Base-by-base conservation (phyloP, 2,113 vertebrate genomes). In the Periophthalmodon schlosseri region DNA sequence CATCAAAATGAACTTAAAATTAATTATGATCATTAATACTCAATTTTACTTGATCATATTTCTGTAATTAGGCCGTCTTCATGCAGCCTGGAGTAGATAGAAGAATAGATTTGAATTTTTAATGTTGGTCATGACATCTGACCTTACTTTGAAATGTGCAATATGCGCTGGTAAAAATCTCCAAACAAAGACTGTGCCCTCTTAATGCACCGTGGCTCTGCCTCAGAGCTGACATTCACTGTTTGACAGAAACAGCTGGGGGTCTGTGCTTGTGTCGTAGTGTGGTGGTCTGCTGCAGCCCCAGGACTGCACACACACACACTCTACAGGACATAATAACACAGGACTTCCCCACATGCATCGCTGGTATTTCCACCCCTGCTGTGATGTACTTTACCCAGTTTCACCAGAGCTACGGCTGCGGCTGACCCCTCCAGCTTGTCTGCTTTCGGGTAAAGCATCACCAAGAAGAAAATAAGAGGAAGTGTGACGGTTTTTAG, bases 341-440 rank as follows among this genome's bases (percentile, higher is more conserved):
- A 74, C 52, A 8, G 1, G 39, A 75, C 39, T 47, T 60, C 84
- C 68, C 79, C 33, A 12, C 66, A 72, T 64, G 73, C 72, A 73
- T 66, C 28, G 79, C 36, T 70, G 82, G 70, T 33, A 24, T 66
- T 61, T 60, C 81, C 58, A 23, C 16, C 57, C 21, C 57, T 79
- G 75, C 64, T 68, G 66, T 71, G 68, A 24, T 73, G 76, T 86
- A 64, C 34, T 76, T 78, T 49, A 73, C 76, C 56, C 61, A 52
- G 56, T 73, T 83, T 23, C 73, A 77, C 60, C 24, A 15, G 28
- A 63, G 60, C 74, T 81, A 24, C 73, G 75, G 75, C 72, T 73
- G 60, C 36, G 57, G 58, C 69, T 60, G 72, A 80, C 77, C 84
- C 80, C 68, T 74, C 39, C n/a, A 18, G 61, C 12, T 39, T 28